These are phyloP conservation scores for Murina feae DNA, from an alignment of 2,113 vertebrate genomes.

Conservation along the genomic window DNA sequence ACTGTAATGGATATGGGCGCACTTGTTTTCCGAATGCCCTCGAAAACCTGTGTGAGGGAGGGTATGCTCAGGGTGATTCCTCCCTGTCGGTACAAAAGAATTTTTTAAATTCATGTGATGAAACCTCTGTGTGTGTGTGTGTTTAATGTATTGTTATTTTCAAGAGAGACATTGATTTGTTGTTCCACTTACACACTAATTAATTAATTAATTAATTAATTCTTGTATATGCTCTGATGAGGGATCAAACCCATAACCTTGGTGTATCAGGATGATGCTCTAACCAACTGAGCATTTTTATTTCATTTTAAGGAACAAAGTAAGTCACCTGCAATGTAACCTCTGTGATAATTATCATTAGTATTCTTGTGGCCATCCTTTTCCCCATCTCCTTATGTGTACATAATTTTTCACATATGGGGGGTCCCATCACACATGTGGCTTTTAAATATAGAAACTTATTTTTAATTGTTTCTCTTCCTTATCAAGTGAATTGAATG, in stretches of 20 bases:
- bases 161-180: too few species aligned
- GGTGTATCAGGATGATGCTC: too few species aligned
- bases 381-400: not conserved
- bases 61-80: not conserved
- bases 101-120: too few species aligned
- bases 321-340: not conserved
- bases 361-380: not conserved
- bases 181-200: too few species aligned
- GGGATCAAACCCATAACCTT: too few species aligned
- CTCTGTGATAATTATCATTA: not conserved
- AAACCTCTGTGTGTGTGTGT: too few species aligned
- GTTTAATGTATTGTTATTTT: too few species aligned
- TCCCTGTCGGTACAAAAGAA: not conserved
- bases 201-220: too few species aligned
- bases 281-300: too few species aligned
- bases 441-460: not conserved
- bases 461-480: not conserved
- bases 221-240: too few species aligned
- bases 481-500: not conserved
- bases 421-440: not conserved
- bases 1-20: not conserved
- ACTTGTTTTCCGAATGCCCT: not conserved
- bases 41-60: not conserved
- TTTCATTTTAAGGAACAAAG: not conserved
- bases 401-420: not conserved